A percentile compares a stretch with the other conserved stretches of the same genome.
These are phyloP conservation scores for Nilaparvata lugens DNA, from an alignment of 1,140 invertebrate species.

Conservation along the genomic window DNA sequence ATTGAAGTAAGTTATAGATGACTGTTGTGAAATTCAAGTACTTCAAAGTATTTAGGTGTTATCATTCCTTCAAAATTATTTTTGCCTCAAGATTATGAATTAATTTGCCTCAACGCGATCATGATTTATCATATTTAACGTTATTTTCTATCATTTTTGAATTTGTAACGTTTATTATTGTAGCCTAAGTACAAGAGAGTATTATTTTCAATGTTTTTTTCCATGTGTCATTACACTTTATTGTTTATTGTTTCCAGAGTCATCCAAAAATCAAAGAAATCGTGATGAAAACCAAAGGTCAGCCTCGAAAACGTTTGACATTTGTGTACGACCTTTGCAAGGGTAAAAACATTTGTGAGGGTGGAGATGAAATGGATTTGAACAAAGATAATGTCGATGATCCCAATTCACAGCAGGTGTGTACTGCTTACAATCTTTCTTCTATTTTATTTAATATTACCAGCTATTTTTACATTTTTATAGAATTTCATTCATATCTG, in stretches of 20 bases:
- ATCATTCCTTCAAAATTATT: no score
- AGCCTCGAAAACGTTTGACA: slow-evolving; percentile 85
- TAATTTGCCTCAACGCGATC: no score
- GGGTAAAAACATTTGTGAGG: slow-evolving; percentile 96
- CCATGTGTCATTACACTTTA: neutral
- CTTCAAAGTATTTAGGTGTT: no score
- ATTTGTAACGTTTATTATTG: neutral
- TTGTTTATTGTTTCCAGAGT: slow-evolving; percentile 43
- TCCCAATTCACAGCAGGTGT: slow-evolving; percentile 16
- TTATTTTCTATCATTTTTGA: no score
- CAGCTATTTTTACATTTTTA: no score
- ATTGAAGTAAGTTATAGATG: no score
- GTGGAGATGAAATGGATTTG: slow-evolving; percentile 94
- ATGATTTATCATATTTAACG: no score
- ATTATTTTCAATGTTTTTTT: neutral
- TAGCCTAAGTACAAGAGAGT: neutral
- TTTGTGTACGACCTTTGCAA: slow-evolving; percentile 98
- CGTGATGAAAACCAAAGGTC: slow-evolving; percentile 92
- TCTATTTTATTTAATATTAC: no score
- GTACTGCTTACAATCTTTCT: no score
- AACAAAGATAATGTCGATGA: slow-evolving; percentile 53
- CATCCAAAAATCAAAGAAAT: slow-evolving; percentile 98
- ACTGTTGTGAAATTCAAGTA: no score
- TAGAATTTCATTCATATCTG: no score
- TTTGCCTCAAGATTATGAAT: no score